Base-by-base conservation (phyloP, 2,888 invertebrate genomes). In the Plebejus melissa region DNA sequence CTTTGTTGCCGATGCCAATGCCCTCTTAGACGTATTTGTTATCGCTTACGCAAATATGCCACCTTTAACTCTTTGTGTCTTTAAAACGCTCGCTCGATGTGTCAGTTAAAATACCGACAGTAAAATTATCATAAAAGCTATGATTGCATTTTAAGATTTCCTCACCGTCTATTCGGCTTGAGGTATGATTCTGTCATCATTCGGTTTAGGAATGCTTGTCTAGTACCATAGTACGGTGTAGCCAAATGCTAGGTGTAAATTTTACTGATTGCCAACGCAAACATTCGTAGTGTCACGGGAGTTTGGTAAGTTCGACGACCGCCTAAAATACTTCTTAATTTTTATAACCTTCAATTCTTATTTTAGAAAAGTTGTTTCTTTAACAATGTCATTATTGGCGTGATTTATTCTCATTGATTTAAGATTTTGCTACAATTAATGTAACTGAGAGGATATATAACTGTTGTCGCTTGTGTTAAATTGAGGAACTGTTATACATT, bases 181-280 rank as follows among this genome's bases (percentile, higher is more conserved):
- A 46, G 4, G 41, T 36, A 70, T 11, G 4, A 16, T 38, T 46
- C 71, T 41, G 46, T 22, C 13, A 71, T 46, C 71, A 46, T 28
- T 46, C 11, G 46, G n/a, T 2, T 71, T 46, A 41, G 41, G 70
- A 70, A 70, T 70, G n/a, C 41, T 70, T 13, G 41, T n/a, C n/a
- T 22, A 36, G 7, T 36, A 16, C 36, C 32, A 22, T 32, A 36
- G 69, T 50, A 36, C 32, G 50, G 54, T 50, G 72, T 50, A 50
- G 72, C 50, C 72, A 72, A 72, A 50, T 46, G 72, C 50, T 50
- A 50, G 85, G 90, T 90, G 91, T 88, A 87, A 90, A 90, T 90
- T 88, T 85, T 84, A 86, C 85, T 87, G 86, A 89, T 90, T 88
- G 84, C 83, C 78, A 83, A 83, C 85, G 86, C 86, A 89, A 88